phyloP scores from a whole-genome alignment of 1,140 invertebrate genomes.

The Pantala flavescens region DNA sequence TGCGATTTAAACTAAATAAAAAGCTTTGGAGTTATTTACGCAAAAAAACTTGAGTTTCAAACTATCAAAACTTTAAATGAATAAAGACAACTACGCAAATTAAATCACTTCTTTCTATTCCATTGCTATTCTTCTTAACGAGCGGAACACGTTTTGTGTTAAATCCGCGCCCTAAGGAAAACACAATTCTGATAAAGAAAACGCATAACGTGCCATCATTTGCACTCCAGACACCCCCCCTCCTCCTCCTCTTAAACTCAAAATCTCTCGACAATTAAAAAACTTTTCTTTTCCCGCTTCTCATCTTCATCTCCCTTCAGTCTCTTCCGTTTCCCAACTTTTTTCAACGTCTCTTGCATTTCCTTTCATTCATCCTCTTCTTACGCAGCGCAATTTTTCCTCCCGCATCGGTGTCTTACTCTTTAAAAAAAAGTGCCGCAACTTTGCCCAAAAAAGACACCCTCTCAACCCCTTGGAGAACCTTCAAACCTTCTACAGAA shows the following conservation, averaged over 20 bases:
- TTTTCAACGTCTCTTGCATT: background rate
- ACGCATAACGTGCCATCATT: background rate
- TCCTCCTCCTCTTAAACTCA: background rate
- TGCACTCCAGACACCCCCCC: background rate
- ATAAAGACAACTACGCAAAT: too few relatives aligned
- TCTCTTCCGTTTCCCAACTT: background rate
- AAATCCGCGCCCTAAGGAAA: too few relatives aligned
- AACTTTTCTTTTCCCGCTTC: background rate
- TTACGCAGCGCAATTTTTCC: background rate
- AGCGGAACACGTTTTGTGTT: too few relatives aligned
- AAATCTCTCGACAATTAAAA: conserved; percentile 2
- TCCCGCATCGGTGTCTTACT: background rate
- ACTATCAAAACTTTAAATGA: too few relatives aligned
- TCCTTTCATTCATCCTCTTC: background rate
- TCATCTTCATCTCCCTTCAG: background rate
- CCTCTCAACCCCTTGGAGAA: background rate
- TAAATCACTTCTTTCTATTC: too few relatives aligned
- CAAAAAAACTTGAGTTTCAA: too few relatives aligned
- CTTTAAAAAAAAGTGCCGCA: background rate
- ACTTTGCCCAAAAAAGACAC: background rate
- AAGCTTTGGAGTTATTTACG: too few relatives aligned
- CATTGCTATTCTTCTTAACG: too few relatives aligned
- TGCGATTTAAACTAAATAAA: too few relatives aligned
- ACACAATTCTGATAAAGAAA: too few relatives aligned
- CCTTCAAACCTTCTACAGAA: background rate